Percentiles rank a stretch among this genome's conserved stretches.
phyloP scores from a whole-genome alignment of 2,888 invertebrate species.

The Andrena bicolor region DNA sequence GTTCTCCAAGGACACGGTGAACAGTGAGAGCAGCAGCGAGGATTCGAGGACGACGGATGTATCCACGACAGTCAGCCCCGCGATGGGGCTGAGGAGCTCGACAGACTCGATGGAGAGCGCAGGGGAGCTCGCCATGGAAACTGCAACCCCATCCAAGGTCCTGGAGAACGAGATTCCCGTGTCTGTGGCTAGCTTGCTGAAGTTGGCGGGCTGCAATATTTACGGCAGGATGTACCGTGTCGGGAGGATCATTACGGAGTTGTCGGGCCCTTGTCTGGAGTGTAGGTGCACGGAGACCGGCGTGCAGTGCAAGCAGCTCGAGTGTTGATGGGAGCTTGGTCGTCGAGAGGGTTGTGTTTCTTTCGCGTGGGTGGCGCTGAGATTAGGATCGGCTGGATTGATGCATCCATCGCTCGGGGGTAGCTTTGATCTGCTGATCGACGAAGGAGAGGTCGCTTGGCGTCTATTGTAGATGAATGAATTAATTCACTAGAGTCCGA shows the following conservation, averaged over 20 bases:
- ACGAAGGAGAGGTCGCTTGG: no score
- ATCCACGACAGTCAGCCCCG: constrained; percentile 1
- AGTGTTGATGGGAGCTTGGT: constrained; percentile 85
- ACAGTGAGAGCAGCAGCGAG: constrained; percentile 73
- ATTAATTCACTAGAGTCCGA: no score
- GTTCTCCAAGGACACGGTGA: constrained; percentile 81
- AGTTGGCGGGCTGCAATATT: constrained; percentile 95
- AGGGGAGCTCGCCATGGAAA: constrained; percentile 45
- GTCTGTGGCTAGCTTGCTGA: constrained; percentile 88
- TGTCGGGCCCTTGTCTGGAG: constrained; percentile 93
- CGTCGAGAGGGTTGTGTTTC: constrained; percentile 12
- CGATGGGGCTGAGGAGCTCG: constrained; percentile 14
- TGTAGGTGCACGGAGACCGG: constrained; percentile 95
- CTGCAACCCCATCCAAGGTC: constrained; percentile 65
- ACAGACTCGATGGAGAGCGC: not conserved
- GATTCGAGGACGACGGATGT: constrained; percentile 29
- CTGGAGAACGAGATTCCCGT: constrained; percentile 76
- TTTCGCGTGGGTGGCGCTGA: not conserved
- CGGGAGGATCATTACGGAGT: constrained; percentile 92
- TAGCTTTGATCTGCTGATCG: no score
- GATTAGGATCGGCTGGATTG: constrained; percentile 26
- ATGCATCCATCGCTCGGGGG: not conserved
- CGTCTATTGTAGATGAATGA: no score
- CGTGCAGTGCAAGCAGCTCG: constrained; percentile 91
- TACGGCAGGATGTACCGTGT: constrained; percentile 95